Evolutionary conservation across 2,888 invertebrate genomes (phyloP).

Genomic region (Busseola fusca): DNA sequence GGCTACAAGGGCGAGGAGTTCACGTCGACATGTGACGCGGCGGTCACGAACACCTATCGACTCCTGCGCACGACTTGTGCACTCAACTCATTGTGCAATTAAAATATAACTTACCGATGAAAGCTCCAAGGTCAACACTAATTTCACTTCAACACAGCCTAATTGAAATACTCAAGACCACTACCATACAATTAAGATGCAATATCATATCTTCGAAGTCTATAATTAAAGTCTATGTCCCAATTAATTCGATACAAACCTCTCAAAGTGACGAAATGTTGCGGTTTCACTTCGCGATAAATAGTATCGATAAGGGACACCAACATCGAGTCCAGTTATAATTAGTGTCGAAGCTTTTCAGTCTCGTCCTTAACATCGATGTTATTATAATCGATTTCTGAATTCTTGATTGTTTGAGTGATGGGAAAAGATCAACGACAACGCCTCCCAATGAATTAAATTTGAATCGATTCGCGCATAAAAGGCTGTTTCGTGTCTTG

Average conservation of each 20-base stretch:
- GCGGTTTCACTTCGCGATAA: slow-evolving; percentile 74
- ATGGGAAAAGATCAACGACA: slow-evolving; percentile 56
- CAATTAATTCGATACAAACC: slow-evolving; percentile 77
- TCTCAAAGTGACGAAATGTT: slow-evolving; percentile 75
- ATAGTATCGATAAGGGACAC: slow-evolving; percentile 76
- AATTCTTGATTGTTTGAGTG: slow-evolving; percentile 60
- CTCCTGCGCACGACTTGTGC: slow-evolving; percentile 75
- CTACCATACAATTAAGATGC: slow-evolving; percentile 60
- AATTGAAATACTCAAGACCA: slow-evolving; percentile 62
- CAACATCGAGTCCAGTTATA: slow-evolving; percentile 66
- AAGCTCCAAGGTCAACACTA: slow-evolving; percentile 70
- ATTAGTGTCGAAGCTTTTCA: slow-evolving; percentile 64
- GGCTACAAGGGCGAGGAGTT: slow-evolving; percentile 77
- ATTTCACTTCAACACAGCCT: slow-evolving; percentile 60
- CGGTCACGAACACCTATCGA: slow-evolving; percentile 75
- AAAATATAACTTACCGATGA: slow-evolving; percentile 66
- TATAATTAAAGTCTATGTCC: slow-evolving; percentile 80
- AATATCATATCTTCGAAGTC: slow-evolving; percentile 56
- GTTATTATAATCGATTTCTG: slow-evolving; percentile 61
- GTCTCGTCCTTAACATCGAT: slow-evolving; percentile 64
- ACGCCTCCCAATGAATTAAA: slow-evolving; percentile 59
- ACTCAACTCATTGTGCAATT: slow-evolving; percentile 73
- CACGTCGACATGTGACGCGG: slow-evolving; percentile 79
- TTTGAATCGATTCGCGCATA: slow-evolving; percentile 64
- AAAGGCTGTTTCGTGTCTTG: slow-evolving; percentile 65